Conservation (phyloP, 2,113 vertebrate genomes). For the Dicaeum eximium region DNA sequence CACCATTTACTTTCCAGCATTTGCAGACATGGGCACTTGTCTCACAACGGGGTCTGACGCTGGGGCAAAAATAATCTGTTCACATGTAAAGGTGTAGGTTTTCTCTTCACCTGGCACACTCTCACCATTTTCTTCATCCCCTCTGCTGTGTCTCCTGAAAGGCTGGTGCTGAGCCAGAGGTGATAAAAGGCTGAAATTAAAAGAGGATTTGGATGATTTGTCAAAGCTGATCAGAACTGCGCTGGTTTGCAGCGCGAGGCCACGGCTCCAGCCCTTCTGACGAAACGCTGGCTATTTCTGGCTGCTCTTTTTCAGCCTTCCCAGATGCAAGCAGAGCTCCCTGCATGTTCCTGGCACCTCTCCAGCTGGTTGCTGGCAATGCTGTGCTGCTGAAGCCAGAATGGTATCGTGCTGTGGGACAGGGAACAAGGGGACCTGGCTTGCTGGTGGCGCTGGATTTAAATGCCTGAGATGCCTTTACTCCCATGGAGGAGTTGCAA, state of each 20-base stretch:
- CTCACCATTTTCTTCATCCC: background rate
- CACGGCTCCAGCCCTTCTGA: accelerated
- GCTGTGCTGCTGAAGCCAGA: background rate
- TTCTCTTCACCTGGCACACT: background rate
- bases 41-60: background rate
- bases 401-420: accelerated
- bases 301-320: background rate
- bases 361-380: background rate
- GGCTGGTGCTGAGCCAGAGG: background rate
- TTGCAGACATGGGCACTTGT: background rate
- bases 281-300: background rate
- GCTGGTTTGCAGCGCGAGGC: background rate
- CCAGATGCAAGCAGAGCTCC: background rate
- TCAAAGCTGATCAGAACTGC: background rate
- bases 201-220: background rate
- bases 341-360: background rate
- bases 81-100: background rate
- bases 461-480: background rate
- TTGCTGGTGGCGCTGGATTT: background rate
- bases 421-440: background rate
- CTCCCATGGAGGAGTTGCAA: background rate
- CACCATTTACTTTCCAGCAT: background rate
- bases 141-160: background rate
- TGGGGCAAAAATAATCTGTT: background rate
- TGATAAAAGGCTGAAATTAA: background rate